Conservation (phyloP, 2,113 vertebrate genomes). For the Vireo altiloquus region DNA sequence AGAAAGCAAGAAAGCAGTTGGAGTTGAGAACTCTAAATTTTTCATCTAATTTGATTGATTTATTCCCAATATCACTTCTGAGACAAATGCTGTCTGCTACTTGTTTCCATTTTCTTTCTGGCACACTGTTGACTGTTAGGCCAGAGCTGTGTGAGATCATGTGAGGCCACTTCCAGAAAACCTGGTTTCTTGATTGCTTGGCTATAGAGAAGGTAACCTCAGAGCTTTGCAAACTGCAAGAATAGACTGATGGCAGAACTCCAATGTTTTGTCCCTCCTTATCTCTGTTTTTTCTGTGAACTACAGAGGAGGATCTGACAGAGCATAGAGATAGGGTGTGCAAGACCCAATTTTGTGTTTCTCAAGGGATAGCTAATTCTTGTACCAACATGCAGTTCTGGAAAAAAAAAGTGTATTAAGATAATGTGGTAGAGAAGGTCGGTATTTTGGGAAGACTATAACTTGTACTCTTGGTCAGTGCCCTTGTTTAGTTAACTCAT, state of each 20-base stretch:
- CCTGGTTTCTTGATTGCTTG: background rate
- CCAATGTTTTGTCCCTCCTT: background rate
- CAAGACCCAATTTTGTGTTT: background rate
- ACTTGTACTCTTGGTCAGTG: background rate
- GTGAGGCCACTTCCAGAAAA: background rate
- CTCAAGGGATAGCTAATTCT: background rate
- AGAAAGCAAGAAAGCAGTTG: background rate
- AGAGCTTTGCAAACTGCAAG: background rate
- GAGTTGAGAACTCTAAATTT: background rate
- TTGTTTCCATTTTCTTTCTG: background rate
- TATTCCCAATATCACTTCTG: background rate
- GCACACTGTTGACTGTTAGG: background rate
- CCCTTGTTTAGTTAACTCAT: background rate
- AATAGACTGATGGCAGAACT: background rate
- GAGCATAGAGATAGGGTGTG: background rate
- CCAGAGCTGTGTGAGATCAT: background rate
- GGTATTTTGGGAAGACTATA: background rate
- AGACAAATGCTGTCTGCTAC: background rate
- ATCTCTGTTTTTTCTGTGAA: background rate
- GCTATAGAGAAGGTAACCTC: background rate
- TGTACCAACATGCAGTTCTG: background rate
- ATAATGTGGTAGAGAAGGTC: background rate
- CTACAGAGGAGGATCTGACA: background rate
- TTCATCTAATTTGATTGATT: background rate
- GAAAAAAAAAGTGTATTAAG: background rate